Evolutionary conservation across 2,113 vertebrate species (phyloP).

Genomic region (Andinoacara biseriatus): DNA sequence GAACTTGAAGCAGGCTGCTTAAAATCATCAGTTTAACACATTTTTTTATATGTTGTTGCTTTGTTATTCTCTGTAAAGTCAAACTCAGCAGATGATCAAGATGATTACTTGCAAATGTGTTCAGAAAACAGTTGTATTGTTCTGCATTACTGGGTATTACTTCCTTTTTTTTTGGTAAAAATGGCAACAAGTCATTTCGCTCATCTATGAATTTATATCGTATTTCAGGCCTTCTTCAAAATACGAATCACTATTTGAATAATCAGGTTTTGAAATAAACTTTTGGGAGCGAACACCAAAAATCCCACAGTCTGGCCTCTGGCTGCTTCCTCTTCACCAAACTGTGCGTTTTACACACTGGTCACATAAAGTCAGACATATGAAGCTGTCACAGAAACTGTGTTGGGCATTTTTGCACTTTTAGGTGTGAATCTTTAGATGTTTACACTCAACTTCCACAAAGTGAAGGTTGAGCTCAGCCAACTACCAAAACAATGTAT

Average conservation of each 20-base stretch:
- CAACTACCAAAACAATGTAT: background rate
- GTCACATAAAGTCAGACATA: background rate
- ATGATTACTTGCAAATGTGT: fast-evolving
- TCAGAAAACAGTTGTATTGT: background rate
- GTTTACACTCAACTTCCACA: background rate
- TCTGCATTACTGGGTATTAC: background rate
- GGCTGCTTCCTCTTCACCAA: background rate
- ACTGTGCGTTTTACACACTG: background rate
- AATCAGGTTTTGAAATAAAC: too few species aligned
- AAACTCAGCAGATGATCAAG: background rate
- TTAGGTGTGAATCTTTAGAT: background rate
- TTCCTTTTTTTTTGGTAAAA: background rate
- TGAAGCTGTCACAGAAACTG: background rate
- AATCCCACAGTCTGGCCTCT: too few species aligned
- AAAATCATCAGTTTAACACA: background rate
- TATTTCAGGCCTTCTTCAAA: background rate
- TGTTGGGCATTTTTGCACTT: background rate
- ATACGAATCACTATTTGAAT: too few species aligned
- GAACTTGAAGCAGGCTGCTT: background rate
- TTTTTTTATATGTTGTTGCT: background rate
- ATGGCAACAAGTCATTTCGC: background rate
- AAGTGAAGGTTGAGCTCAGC: background rate
- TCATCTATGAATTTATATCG: background rate
- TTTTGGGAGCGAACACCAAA: background rate
- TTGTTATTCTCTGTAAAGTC: background rate